A percentile compares a stretch with the other conserved stretches of the same genome.
phyloP scores from a whole-genome alignment of 2,888 invertebrate genomes.

The Bimastos eiseni region DNA sequence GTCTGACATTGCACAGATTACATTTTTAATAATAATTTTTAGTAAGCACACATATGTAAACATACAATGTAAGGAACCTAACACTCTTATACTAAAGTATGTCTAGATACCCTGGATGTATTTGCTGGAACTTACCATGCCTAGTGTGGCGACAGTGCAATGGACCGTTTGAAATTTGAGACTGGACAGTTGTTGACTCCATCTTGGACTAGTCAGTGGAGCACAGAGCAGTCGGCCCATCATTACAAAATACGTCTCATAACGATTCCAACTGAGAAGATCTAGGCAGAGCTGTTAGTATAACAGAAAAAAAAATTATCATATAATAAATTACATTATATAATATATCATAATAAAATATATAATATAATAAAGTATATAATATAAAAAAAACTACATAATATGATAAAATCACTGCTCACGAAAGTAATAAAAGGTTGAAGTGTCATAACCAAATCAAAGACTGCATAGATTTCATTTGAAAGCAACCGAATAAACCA shows the following conservation, averaged over 20 bases:
- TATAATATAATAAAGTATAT: no score
- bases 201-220: slow-evolving; percentile 84
- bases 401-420: no score
- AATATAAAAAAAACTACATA: no score
- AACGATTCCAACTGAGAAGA: slow-evolving; percentile 82
- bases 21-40: no score
- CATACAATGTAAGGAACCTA: no score
- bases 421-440: not conserved
- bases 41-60: no score
- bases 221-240: slow-evolving; percentile 86
- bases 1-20: no score
- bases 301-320: no score
- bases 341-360: no score
- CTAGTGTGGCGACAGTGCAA: slow-evolving; percentile 86
- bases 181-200: slow-evolving; percentile 52
- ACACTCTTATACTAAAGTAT: not conserved
- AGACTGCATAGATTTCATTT: no score
- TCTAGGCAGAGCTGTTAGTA: slow-evolving; percentile 87
- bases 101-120: not conserved
- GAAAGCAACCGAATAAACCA: no score
- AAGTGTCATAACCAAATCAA: no score
- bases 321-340: not conserved
- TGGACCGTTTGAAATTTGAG: slow-evolving; percentile 76
- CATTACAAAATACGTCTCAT: slow-evolving; percentile 83
- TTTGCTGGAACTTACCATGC: slow-evolving; percentile 70